Evolutionary conservation across 2,113 vertebrate genomes (phyloP).

Genomic region (Phalacrocorax brasilianus): DNA sequence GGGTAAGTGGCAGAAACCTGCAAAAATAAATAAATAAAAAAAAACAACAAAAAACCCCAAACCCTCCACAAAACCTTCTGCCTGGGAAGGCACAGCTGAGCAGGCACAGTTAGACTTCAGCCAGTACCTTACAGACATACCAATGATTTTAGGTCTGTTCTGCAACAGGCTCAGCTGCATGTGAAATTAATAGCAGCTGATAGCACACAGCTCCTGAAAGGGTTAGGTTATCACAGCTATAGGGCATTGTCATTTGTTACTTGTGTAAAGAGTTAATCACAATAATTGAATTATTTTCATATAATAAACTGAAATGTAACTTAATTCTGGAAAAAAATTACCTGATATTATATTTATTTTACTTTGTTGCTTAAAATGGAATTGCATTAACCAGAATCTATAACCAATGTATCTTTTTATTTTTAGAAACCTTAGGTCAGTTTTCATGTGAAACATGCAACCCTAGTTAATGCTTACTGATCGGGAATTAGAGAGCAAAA

Average conservation of each 20-base stretch:
- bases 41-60: not conserved
- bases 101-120: not conserved
- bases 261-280: not conserved
- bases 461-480: conserved; percentile 11
- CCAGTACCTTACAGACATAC: not conserved
- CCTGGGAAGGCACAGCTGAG: not conserved
- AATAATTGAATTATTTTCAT: not conserved
- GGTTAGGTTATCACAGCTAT: not conserved
- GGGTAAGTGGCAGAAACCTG: not conserved
- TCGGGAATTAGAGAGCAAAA: conserved; percentile 60
- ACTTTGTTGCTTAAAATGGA: not conserved
- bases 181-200: not conserved
- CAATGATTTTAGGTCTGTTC: not conserved
- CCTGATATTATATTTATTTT: not conserved
- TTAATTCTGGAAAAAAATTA: not conserved
- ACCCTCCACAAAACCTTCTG: not conserved
- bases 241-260: not conserved
- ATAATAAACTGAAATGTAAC: not conserved
- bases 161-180: conserved; percentile 11
- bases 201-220: not conserved
- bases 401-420: not conserved
- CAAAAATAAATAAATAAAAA: not conserved
- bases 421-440: not conserved
- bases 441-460: not conserved
- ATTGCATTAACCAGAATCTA: not conserved